Evolutionary conservation across 2,888 invertebrate species (phyloP).

Genomic region (Dysmachus trigonus): DNA sequence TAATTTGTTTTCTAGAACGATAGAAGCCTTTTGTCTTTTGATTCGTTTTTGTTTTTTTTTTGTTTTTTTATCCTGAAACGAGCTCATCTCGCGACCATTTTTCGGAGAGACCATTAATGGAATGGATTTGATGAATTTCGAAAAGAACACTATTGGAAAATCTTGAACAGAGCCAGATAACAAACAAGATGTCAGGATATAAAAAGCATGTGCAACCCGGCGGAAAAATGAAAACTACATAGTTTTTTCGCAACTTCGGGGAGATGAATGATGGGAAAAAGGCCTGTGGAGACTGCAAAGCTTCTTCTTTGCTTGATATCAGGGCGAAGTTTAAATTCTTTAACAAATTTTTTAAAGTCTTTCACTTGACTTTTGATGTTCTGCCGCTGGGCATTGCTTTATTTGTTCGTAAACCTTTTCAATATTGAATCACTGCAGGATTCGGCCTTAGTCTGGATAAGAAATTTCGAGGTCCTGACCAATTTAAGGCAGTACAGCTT

Average conservation of each 20-base stretch:
- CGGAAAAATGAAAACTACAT: background rate
- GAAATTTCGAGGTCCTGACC: background rate
- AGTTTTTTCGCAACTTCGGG: background rate
- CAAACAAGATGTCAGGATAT: background rate
- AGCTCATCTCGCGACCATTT: background rate
- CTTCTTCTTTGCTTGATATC: background rate
- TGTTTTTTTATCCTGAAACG: background rate
- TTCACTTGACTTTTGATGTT: background rate
- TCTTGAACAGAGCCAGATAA: background rate
- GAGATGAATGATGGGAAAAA: background rate
- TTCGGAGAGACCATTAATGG: background rate
- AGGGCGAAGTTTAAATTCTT: background rate
- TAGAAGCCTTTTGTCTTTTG: background rate
- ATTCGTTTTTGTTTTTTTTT: no score
- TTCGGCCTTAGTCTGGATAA: background rate
- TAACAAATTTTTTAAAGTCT: background rate
- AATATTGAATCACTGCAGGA: background rate
- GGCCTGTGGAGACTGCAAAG: background rate
- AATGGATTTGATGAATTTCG: background rate
- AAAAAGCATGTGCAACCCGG: background rate
- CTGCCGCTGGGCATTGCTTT: background rate
- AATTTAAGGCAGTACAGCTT: no score
- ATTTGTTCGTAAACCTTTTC: background rate
- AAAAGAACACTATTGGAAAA: background rate
- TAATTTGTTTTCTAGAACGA: background rate